Percentiles rank a stretch among this genome's conserved stretches.
Conservation (phyloP, 2,113 vertebrate species). For the Mus spicilegus region DNA sequence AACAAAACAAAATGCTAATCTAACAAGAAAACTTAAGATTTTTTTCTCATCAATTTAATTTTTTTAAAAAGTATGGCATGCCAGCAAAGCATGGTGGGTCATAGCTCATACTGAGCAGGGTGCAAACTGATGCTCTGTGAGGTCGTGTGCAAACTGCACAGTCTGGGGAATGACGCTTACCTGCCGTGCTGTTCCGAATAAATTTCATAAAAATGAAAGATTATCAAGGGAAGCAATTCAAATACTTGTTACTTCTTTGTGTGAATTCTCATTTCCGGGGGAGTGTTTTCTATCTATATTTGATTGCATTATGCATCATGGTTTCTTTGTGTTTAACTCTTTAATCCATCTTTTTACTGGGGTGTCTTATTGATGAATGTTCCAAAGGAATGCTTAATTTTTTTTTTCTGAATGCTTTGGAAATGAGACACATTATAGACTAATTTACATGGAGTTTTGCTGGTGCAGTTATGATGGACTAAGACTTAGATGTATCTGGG, state of each 20-base stretch:
- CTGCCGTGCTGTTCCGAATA: constrained; percentile 41
- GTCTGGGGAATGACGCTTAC: constrained; percentile 27
- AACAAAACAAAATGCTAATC: background rate
- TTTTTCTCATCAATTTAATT: constrained; percentile 17
- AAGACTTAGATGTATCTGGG: background rate
- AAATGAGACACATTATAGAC: background rate
- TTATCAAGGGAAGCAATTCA: background rate
- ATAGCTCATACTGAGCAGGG: background rate
- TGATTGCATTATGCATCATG: constrained; percentile 3
- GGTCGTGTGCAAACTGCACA: background rate
- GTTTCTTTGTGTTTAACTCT: constrained; percentile 16
- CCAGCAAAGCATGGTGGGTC: background rate
- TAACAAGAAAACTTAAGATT: constrained; percentile 19
- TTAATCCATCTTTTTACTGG: background rate
- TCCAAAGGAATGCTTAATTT: background rate
- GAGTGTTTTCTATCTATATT: constrained; percentile 1
- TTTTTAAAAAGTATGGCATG: background rate
- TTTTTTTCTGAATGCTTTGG: background rate
- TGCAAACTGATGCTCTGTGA: background rate
- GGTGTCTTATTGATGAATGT: background rate
- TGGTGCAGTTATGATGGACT: background rate
- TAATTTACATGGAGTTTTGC: constrained; percentile 11
- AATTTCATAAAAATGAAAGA: background rate
- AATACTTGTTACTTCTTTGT: background rate
- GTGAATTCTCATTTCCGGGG: constrained; percentile 22